Evolutionary conservation across 2,113 vertebrate genomes (phyloP).

Genomic region (Pluvialis apricaria): DNA sequence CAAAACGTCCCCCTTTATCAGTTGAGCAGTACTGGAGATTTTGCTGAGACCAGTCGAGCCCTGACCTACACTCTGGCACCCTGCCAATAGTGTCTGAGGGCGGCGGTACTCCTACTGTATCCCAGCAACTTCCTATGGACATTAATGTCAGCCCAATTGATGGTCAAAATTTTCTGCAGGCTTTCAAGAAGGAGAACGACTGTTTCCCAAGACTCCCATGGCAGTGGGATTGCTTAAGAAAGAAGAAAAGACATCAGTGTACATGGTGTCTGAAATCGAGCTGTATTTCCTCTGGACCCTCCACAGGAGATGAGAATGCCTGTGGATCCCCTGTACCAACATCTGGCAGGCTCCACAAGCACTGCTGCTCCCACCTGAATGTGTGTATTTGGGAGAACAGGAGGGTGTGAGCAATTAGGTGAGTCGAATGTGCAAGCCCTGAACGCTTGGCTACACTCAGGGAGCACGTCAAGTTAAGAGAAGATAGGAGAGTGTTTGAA

Average conservation of each 20-base stretch:
- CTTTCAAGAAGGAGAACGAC: neutral
- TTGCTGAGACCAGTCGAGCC: no score
- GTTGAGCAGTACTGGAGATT: no score
- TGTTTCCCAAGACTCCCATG: neutral
- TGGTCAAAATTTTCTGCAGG: neutral
- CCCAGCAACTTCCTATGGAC: neutral
- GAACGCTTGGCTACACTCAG: neutral
- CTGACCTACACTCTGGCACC: no score
- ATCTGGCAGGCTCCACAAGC: accelerated
- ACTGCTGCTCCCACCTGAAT: neutral
- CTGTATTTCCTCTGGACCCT: neutral
- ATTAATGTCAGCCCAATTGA: neutral
- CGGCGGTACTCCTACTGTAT: accelerated
- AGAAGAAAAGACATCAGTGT: neutral
- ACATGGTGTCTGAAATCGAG: neutral
- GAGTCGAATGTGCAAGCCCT: neutral
- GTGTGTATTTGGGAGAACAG: accelerated
- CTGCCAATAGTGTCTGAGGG: accelerated
- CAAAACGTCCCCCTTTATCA: no score
- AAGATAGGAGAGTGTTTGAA: neutral
- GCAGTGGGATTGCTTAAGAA: neutral
- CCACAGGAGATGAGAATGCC: accelerated
- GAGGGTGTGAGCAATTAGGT: neutral
- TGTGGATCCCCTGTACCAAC: neutral
- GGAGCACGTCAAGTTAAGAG: neutral